phyloP scores from a whole-genome alignment of 2,888 invertebrate species.

The Drosophila subsilvestris region DNA sequence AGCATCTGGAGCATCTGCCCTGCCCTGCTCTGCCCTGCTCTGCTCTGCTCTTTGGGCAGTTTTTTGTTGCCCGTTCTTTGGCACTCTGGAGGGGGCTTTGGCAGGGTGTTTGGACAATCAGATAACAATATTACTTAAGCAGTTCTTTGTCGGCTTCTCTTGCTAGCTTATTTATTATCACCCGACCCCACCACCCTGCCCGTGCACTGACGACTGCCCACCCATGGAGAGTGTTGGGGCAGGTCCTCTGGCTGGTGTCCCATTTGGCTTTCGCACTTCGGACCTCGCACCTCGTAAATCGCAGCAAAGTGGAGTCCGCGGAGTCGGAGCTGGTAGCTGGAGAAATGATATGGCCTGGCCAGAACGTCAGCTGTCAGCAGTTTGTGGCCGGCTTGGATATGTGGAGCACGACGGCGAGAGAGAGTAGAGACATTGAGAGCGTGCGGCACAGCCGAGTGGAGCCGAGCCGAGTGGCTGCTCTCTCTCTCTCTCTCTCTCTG shows the following conservation, averaged over 20 bases:
- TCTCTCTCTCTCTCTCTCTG: not conserved
- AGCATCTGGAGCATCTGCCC: not conserved
- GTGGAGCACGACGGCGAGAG: slow-evolving; percentile 51
- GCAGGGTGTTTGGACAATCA: slow-evolving; percentile 5
- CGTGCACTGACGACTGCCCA: not conserved
- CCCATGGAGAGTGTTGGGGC: not conserved
- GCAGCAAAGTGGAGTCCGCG: slow-evolving; percentile 23
- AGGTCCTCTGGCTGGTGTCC: slow-evolving; percentile 14
- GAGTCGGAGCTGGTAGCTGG: slow-evolving; percentile 23
- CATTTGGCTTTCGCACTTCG: slow-evolving; percentile 55
- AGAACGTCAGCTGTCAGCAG: slow-evolving; percentile 72
- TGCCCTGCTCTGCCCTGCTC: slow-evolving; percentile 3
- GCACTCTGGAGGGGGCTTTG: not conserved
- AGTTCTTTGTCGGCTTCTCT: slow-evolving; percentile 5
- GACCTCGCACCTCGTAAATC: slow-evolving; percentile 48
- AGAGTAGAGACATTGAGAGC: slow-evolving; percentile 7
- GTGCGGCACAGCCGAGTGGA: slow-evolving; percentile 9
- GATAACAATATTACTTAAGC: slow-evolving; percentile 10
- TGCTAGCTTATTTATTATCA: not conserved
- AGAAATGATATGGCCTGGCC: slow-evolving; percentile 62
- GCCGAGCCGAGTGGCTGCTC: slow-evolving; percentile 8
- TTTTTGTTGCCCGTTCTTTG: slow-evolving; percentile 4
- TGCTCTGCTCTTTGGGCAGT: slow-evolving; percentile 4
- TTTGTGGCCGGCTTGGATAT: slow-evolving; percentile 61
- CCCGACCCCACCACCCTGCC: no score